Evolutionary conservation across 1,140 invertebrate genomes (phyloP), one percentile per base, ranked within the genome.

Genomic region (Streblospio benedicti): DNA sequence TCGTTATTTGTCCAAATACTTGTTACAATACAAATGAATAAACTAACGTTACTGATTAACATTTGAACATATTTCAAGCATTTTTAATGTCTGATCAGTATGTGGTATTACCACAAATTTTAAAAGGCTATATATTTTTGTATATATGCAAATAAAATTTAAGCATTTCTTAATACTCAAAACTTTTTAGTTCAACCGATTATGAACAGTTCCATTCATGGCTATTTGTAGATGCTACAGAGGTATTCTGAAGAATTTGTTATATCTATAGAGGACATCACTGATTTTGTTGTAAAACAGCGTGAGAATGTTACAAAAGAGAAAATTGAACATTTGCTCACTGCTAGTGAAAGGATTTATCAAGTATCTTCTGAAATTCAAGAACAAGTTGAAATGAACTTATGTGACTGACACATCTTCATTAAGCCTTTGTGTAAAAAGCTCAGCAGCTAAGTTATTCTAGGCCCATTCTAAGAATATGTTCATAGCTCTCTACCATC

Each of bases 211-310:
- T 35, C 14, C 5, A 30, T 9, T 44, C 20, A 33, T 38, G 32
- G 32, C 54, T 28, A 49, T 51, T 58, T 64, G 27, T 60, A 71
- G 68, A 66, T 65, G 2, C 55, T 72, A 23, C 12, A 52, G 28
- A 65, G 64, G 9, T 72, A 65, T 64, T 54, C 64, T 12, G 67
- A 43, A 33, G 63, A 66, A 28, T 69, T 63, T 56, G 67, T 73
- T 49, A 25, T 62, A 9, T 64, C 61, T 35, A 71, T 73, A 45
- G 62, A 61, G n/a, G 71, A 73, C 57, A 69, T 73, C 16, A 71
- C 71, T 33, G 63, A 68, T 18, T 72, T 69, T 67, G 71, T 71
- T 1, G 59, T 60, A n/a, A 57, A 69, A 50, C 67, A 70, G 47
- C 41, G 53, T 27, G 49, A 63, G 25, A 25, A 70, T 23, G 5